Evolutionary conservation across 2,888 invertebrate species (phyloP), one percentile per base, ranked within the genome.

Genomic region (Orchestes rusci): DNA sequence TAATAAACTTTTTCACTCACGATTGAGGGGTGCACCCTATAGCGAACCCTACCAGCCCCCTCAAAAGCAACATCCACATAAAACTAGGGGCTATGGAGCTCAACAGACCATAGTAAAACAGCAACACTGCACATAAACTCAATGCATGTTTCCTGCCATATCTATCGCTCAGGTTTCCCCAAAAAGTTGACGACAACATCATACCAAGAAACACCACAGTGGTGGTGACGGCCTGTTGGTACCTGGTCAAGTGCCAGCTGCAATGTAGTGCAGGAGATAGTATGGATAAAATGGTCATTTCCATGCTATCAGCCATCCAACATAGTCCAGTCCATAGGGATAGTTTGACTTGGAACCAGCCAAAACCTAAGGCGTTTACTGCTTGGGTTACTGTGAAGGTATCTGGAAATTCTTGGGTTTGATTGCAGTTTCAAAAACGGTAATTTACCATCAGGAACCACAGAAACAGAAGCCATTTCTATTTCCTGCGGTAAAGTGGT

Each of bases 261-360:
- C 95, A 96, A 63, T 92, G 92, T 39, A 96, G 71, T 0, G 94
- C 91, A 8, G 95, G 94, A 12, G 92, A 90, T 28, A 96, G 70
- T 51, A 96, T 92, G 56, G 92, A 91, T 27, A 95, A 71, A 59
- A 96, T 92, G 62, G 94, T 95, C 90, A 95, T 95, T 71, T 95
- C 95, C 94, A 95, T 95, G 42, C 93, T 92, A 67, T 95, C 95
- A 1, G 94, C 92, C 93, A 94, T 95, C 94, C 91, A 88, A 63
- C 89, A 88, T 1, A 89, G 71, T 0, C 90, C 90, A 13, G 89
- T 89, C 60, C 86, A 84, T 13, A 89, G 70, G 0, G 89, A 89
- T 33, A 90, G 65, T 64, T 88, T 88, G 1, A 89, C 86, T 79
- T 90, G 90, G 64, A 90, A 90, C 77, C 84, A 87, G 23, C 90